Percentiles rank a stretch among this genome's conserved stretches.
Evolutionary conservation across 2,797 vertebrate species (phyloP).

Genomic region (Phoxinus dragarum): DNA sequence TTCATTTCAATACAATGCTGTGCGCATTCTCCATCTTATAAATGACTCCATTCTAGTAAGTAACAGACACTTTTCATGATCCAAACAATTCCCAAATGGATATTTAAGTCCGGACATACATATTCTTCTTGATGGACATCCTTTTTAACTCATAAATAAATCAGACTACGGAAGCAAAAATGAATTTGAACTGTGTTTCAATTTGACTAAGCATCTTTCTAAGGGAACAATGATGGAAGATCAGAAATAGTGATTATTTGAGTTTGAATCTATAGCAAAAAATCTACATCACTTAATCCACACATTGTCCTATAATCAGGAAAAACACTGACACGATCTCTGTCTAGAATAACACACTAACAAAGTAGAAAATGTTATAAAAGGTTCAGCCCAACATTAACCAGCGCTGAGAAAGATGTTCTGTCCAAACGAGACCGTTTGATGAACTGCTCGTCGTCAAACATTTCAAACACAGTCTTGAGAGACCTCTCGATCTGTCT

Average conservation of each 20-base stretch:
- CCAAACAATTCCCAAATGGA: background rate
- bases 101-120: background rate
- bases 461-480: too few species aligned
- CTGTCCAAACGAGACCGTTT: too few species aligned
- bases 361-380: too few species aligned
- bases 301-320: background rate
- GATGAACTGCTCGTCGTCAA: too few species aligned
- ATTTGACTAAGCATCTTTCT: constrained; percentile 5
- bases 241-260: background rate
- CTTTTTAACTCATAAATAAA: constrained; percentile 21
- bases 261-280: background rate
- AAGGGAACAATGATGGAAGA: background rate
- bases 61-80: background rate
- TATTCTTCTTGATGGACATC: background rate
- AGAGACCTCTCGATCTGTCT: too few species aligned
- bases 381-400: too few species aligned
- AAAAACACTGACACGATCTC: background rate
- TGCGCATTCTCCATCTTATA: background rate
- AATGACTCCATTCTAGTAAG: background rate
- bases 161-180: background rate
- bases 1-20: background rate
- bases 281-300: background rate
- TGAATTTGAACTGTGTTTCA: background rate
- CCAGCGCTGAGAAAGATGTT: too few species aligned
- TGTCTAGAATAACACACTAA: too few species aligned